These are phyloP conservation scores for Lepidurus apus DNA, from an alignment of 1,140 invertebrate species.

Conservation along the genomic window DNA sequence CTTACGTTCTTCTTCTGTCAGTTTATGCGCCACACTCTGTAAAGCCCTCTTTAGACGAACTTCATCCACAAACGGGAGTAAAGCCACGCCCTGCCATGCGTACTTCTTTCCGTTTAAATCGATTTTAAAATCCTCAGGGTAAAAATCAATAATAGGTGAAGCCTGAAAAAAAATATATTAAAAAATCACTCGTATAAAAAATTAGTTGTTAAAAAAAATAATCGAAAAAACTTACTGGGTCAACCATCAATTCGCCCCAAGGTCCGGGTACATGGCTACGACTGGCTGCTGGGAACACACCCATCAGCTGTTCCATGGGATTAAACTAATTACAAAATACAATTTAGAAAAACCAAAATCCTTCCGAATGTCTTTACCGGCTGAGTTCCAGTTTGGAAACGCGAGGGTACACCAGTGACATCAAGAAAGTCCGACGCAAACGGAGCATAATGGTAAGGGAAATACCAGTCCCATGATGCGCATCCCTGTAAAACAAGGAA, in stretches of 20 bases:
- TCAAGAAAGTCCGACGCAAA: constrained; percentile 98
- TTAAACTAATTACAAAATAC: constrained; percentile 63
- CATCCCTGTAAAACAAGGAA: constrained; percentile 64
- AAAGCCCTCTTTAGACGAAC: constrained; percentile 81
- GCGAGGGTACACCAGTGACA: constrained; percentile 72
- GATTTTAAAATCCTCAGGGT: constrained; percentile 96
- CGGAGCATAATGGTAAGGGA: constrained; percentile 99
- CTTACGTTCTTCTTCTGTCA: constrained; percentile 73
- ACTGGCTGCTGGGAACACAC: constrained; percentile 97
- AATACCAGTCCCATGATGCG: constrained; percentile 99
- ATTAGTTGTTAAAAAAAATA: constrained; percentile 7
- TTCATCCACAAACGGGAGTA: constrained; percentile 98
- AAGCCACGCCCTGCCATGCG: constrained; percentile 98
- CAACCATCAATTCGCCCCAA: constrained; percentile 91
- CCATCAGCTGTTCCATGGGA: constrained; percentile 97
- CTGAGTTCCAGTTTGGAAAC: constrained; percentile 81
- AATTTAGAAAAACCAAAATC: constrained; percentile 25
- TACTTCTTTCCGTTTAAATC: constrained; percentile 99
- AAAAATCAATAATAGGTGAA: constrained; percentile 97
- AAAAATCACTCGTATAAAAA: neutral
- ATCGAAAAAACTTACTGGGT: constrained; percentile 61
- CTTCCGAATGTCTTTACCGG: constrained; percentile 56
- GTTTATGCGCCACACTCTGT: constrained; percentile 65
- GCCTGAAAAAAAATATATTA: constrained; percentile 52
- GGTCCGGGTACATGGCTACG: constrained; percentile 84